Evolutionary conservation across 2,888 invertebrate species (phyloP), one percentile per base, ranked within the genome.

Genomic region (Papilio gigon): DNA sequence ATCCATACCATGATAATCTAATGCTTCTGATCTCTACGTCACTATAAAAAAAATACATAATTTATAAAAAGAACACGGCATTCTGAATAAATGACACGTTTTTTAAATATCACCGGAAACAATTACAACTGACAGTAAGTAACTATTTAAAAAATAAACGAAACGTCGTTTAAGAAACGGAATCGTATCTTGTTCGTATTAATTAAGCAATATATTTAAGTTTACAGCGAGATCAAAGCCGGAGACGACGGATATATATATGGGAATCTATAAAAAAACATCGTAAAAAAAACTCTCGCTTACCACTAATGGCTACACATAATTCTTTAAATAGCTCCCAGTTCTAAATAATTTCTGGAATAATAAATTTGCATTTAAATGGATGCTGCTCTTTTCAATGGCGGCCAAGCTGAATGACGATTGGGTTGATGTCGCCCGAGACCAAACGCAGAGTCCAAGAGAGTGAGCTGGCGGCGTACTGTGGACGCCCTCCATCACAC

Each of bases 161-260:
- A 27, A 56, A 30, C 27, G 59, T 17, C 63, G 58, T 70, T 69
- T 61, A 65, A 73, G 63, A 11, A 64, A 70, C n/a, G 61, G 69
- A 58, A 70, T 64, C 56, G 62, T 37, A 53, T 66, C 44, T 63
- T 53, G 70, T 74, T 70, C 50, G 68, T 67, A 66, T 71, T 70
- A 72, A 73, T 74, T 72, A 71, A 70, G 69, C 53, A 63, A 71
- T 71, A 63, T 68, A 71, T 71, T 66, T 68, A 62, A 70, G 61
- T 70, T 66, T 56, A 25, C 30, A 12, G 22, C 25, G 40, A 74
- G 71, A 75, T 76, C 74, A 75, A 76, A 75, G 74, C 22, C 37
- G 50, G 37, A 50, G 30, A 67, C 50, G 70, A 70, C 68, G 14
- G 44, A 72, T 71, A 73, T 74, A 73, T 65, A 71, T 66, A 61